Conservation (phyloP, 1,140 invertebrate genomes). For the Mesaphorura yosii region DNA sequence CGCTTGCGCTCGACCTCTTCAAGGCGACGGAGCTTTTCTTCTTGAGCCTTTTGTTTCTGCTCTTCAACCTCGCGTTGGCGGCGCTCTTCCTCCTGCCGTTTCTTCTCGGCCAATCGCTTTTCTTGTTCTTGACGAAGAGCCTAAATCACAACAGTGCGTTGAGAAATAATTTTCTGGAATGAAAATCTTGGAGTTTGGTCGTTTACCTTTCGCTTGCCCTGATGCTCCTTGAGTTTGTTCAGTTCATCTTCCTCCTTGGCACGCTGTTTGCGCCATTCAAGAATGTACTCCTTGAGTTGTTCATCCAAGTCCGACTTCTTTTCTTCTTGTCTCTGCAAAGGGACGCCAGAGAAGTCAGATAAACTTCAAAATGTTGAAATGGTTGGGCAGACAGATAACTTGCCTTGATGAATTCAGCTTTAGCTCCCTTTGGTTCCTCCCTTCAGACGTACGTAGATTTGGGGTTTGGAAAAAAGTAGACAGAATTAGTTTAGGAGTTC, state of each 20-base stretch:
- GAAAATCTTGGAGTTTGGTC: background rate
- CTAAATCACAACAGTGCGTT: constrained; percentile 21
- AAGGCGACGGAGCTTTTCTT: constrained; percentile 42
- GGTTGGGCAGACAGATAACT: background rate
- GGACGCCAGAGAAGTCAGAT: too few species aligned
- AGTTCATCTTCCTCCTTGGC: constrained; percentile 42
- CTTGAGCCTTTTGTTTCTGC: constrained; percentile 36
- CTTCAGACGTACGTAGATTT: background rate
- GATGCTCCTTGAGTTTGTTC: constrained; percentile 41
- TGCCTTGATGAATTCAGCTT: background rate
- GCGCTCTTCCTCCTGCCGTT: constrained; percentile 39
- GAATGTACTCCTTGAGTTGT: constrained; percentile 37
- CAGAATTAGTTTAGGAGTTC: too few species aligned
- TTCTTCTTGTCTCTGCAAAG: constrained; percentile 7
- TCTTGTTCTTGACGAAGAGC: constrained; percentile 39
- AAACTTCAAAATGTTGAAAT: background rate
- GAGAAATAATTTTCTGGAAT: constrained; percentile 11
- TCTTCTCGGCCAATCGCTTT: constrained; percentile 38
- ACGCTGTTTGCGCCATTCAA: constrained; percentile 38
- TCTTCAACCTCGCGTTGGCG: constrained; percentile 34
- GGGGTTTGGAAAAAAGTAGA: too few species aligned
- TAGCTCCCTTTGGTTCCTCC: background rate
- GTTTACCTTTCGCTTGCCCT: constrained; percentile 32
- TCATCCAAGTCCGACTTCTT: constrained; percentile 8
- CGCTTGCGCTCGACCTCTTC: constrained; percentile 42